Percentiles rank a stretch among this genome's conserved stretches.
phyloP scores from a whole-genome alignment of 2,888 invertebrate genomes.

The Drosophila neonasuta region DNA sequence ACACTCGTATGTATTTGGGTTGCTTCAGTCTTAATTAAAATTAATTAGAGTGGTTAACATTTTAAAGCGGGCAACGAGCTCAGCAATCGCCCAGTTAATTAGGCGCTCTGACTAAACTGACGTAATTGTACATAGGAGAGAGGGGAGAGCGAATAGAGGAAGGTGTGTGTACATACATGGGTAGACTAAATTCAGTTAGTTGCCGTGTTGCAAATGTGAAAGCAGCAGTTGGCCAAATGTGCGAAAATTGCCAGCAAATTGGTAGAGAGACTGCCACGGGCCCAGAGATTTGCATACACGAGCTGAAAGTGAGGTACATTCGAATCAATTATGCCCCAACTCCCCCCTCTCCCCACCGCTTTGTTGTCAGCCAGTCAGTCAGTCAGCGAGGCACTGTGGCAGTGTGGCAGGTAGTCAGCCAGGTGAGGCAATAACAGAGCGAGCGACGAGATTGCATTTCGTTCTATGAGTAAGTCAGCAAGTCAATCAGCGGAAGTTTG shows the following conservation, averaged over 20 bases:
- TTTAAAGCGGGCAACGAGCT: constrained; percentile 46
- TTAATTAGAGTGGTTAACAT: constrained; percentile 60
- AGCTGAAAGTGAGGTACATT: constrained; percentile 50
- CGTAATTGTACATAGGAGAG: constrained; percentile 42
- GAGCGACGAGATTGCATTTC: constrained; percentile 27
- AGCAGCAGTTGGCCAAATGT: constrained; percentile 71
- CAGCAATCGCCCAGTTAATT: constrained; percentile 62
- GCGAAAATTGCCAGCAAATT: constrained; percentile 69
- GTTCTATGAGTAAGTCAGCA: constrained; percentile 61
- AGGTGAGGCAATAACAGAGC: constrained; percentile 3
- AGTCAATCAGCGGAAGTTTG: constrained; percentile 59
- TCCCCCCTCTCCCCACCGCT: neutral
- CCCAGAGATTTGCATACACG: constrained; percentile 57
- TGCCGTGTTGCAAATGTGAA: constrained; percentile 59
- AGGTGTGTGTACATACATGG: neutral
- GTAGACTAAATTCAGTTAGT: constrained; percentile 33
- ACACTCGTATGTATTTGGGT: constrained; percentile 16
- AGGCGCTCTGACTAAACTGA: constrained; percentile 57
- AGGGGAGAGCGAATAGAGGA: neutral
- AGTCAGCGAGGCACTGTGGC: constrained; percentile 2
- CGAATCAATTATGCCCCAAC: constrained; percentile 47
- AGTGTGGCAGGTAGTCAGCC: constrained; percentile 25
- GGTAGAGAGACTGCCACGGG: constrained; percentile 38
- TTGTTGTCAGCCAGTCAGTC: constrained; percentile 25
- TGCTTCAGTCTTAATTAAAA: constrained; percentile 58